A percentile compares a stretch with the other conserved stretches of the same genome.
These are phyloP conservation scores for Macropis europaea DNA, from an alignment of 2,888 invertebrate genomes.

Conservation along the genomic window DNA sequence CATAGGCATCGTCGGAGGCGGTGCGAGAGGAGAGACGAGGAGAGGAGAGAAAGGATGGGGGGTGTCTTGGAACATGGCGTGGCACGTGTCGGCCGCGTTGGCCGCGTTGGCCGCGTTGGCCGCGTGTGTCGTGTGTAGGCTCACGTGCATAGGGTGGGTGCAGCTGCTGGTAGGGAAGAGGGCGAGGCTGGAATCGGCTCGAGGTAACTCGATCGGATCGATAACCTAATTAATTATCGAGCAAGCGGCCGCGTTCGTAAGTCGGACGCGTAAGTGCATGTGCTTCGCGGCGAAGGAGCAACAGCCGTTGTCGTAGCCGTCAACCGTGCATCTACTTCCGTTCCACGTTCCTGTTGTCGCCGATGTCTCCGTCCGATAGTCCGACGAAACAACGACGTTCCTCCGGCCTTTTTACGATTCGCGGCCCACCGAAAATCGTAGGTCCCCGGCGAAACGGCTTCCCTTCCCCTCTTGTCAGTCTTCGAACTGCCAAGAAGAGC, in stretches of 20 bases:
- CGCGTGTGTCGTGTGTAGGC: conserved; percentile 12
- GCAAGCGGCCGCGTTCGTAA: conserved; percentile 12
- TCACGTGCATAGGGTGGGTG: conserved; percentile 27
- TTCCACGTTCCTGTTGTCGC: not conserved
- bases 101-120: conserved; percentile 26
- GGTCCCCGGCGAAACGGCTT: too few species aligned
- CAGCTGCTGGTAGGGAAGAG: conserved; percentile 1
- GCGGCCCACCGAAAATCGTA: too few species aligned
- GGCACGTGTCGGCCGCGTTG: conserved; percentile 32
- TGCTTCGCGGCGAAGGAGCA: not conserved
- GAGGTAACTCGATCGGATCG: conserved; percentile 41
- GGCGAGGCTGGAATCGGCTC: not conserved
- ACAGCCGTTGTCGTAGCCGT: not conserved
- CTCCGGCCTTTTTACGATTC: too few species aligned
- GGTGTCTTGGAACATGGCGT: not conserved
- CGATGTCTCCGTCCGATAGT: not conserved
- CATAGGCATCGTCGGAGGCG: not conserved
- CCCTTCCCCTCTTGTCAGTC: too few species aligned
- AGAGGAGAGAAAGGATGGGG: too few species aligned
- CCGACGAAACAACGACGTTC: too few species aligned
- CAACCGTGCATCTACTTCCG: not conserved
- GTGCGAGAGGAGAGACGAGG: not conserved
- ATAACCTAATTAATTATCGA: conserved; percentile 54
- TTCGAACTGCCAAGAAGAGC: too few species aligned
- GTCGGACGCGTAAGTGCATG: conserved; percentile 16